Conservation (phyloP, 2,888 invertebrate genomes). For the Bursaphelenchus okinawaensis region DNA sequence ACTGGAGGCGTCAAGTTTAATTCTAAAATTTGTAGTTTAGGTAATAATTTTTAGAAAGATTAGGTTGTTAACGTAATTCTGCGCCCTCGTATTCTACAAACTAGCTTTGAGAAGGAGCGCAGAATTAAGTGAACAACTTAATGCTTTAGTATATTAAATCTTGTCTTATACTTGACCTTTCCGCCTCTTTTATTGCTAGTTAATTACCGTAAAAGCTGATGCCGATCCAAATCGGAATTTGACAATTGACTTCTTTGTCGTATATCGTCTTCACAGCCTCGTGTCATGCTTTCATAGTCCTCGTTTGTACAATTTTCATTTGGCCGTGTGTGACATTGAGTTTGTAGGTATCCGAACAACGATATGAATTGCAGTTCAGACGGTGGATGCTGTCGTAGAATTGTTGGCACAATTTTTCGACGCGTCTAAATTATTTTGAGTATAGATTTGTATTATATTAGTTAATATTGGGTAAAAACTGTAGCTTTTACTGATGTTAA, state of each 20-base stretch:
- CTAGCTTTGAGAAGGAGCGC: too few species aligned
- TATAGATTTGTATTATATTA: neutral
- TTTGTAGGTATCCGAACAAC: constrained; percentile 35
- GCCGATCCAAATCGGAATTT: constrained; percentile 31
- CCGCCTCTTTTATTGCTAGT: too few species aligned
- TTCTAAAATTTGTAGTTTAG: constrained; percentile 17
- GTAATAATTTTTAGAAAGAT: too few species aligned
- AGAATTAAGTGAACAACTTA: too few species aligned
- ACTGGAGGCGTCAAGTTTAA: constrained; percentile 34
- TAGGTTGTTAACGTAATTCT: too few species aligned
- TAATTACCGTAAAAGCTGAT: constrained; percentile 22
- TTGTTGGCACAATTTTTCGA: constrained; percentile 18
- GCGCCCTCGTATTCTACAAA: too few species aligned
- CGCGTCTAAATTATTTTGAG: constrained; percentile 19
- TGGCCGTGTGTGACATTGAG: constrained; percentile 23
- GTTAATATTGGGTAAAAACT: too few species aligned
- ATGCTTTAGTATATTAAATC: too few species aligned
- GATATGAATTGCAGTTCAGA: constrained; percentile 37
- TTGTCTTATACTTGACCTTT: too few species aligned
- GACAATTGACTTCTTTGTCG: constrained; percentile 14
- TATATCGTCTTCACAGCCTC: constrained; percentile 26
- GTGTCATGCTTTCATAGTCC: constrained; percentile 22
- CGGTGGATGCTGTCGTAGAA: constrained; percentile 18
- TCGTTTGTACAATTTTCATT: constrained; percentile 30
- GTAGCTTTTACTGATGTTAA: too few species aligned